A percentile compares a stretch with the other conserved stretches of the same genome.
These are phyloP conservation scores for Labrus mixtus DNA, from an alignment of 2,113 vertebrate genomes.

Conservation along the genomic window DNA sequence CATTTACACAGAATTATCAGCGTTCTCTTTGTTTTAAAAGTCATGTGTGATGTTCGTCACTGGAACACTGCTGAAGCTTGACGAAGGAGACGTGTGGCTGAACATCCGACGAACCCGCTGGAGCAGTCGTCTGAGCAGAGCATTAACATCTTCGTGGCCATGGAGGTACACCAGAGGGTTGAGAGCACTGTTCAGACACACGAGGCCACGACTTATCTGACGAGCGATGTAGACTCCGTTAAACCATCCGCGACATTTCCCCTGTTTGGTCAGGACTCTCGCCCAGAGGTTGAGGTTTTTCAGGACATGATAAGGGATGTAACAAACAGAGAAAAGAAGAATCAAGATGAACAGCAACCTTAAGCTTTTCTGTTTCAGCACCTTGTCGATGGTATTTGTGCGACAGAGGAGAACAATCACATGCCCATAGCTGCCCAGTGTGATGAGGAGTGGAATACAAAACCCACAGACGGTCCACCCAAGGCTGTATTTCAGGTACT, in stretches of 20 bases:
- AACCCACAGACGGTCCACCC: constrained; percentile 82
- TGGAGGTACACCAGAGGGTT: constrained; percentile 87
- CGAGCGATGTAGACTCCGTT: constrained; percentile 78
- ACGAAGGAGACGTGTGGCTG: not conserved
- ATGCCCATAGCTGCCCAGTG: constrained; percentile 84
- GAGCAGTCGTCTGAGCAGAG: constrained; percentile 32
- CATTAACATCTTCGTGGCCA: constrained; percentile 53
- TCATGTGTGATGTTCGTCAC: not conserved
- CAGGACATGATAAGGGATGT: constrained; percentile 85
- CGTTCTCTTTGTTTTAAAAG: not conserved
- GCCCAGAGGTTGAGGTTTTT: constrained; percentile 84
- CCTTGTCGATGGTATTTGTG: constrained; percentile 62
- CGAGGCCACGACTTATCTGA: constrained; percentile 84
- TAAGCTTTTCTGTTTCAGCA: constrained; percentile 78
- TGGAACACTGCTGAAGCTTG: accelerated
- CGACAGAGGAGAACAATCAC: constrained; percentile 76
- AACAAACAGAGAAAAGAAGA: constrained; percentile 86
- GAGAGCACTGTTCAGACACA: constrained; percentile 86
- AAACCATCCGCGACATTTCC: constrained; percentile 58
- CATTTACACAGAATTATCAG: not conserved
- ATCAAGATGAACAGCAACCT: constrained; percentile 81
- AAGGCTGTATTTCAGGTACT: constrained; percentile 81
- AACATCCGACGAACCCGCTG: not conserved
- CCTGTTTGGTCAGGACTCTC: constrained; percentile 60
- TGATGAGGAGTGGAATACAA: constrained; percentile 81